These are phyloP conservation scores for Epicampocera succincta DNA, from an alignment of 2,888 invertebrate species.

Conservation along the genomic window DNA sequence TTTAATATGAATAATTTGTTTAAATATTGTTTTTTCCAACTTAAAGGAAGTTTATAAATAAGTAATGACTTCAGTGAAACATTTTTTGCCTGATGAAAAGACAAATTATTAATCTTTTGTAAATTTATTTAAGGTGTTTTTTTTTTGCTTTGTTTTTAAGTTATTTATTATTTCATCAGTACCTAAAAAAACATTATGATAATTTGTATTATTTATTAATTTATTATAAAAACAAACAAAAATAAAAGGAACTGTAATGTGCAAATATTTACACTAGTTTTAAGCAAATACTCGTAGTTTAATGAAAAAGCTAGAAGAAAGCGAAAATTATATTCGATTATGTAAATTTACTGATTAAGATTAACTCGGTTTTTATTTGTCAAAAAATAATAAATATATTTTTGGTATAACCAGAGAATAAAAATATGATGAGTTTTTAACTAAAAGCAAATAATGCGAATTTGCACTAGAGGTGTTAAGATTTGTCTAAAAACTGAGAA, in stretches of 20 bases:
- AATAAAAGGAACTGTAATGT: conserved; percentile 45
- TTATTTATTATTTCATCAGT: conserved; percentile 47
- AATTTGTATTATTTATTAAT: conserved; percentile 43
- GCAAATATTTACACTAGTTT: conserved; percentile 57
- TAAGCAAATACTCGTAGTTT: conserved; percentile 39
- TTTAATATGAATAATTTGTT: no score
- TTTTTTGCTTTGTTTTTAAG: conserved; percentile 37
- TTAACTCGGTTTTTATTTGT: conserved; percentile 38
- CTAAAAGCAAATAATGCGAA: no score
- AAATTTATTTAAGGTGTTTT: conserved; percentile 39
- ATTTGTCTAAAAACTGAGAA: no score
- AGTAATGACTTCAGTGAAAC: conserved; percentile 3
- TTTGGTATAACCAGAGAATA: conserved; percentile 6
- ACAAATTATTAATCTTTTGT: conserved; percentile 18
- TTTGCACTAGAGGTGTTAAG: no score
- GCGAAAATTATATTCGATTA: conserved; percentile 13
- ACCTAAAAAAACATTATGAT: not conserved
- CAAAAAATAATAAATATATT: conserved; percentile 17
- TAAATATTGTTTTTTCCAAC: no score
- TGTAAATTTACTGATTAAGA: conserved; percentile 35
- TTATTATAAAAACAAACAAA: conserved; percentile 34
- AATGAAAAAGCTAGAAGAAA: conserved; percentile 19
- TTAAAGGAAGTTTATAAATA: conserved; percentile 11
- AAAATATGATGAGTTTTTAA: not conserved
- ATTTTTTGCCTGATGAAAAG: not conserved